Evolutionary conservation across 2,888 invertebrate species (phyloP), one percentile per base, ranked within the genome.

Genomic region (Dascillus cervinus): DNA sequence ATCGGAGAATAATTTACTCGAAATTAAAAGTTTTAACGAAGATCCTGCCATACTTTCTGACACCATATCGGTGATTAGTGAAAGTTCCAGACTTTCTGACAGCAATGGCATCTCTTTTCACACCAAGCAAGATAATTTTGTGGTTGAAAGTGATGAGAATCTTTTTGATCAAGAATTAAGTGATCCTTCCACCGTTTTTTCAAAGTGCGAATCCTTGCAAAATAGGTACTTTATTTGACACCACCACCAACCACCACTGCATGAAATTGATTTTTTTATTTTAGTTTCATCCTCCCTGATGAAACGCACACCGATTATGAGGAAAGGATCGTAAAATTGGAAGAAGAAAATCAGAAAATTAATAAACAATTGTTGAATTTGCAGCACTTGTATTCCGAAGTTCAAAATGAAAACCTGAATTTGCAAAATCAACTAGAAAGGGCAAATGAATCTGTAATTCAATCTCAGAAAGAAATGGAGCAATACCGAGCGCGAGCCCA

Each of bases 401-500:
- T 59, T 17, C 47, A 56, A 34, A 59, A 58, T 49, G 60, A 62
- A 39, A 56, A 56, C 42, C 26, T 41, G 4, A 58, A 54, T 45
- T 42, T 61, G 23, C 53, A 53, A 37, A 45, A 42, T 29, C 56
- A 60, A 43, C 41, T 58, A 13, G 58, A 61, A 26, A 46, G 56
- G 29, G 44, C 52, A 9, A 58, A 55, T 43, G 53, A 56, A 36
- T 47, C 53, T 25, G 46, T 56, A 22, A 28, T 38, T 15, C 39
- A 42, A 22, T 55, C 60, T 17, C 58, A 60, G 41, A 47, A 45
- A 3, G 86, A 88, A 55, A 70, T 85, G 49, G 73, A 78, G 31
- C 80, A 82, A 31, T 87, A 88, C 60, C 78, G 82, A 46, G 74
- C 76, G n/a, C 80, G 87, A 51, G 87, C 87, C 1, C 75, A 83